These are phyloP conservation scores for Seira ritae DNA, from an alignment of 2,888 invertebrate species.

Conservation along the genomic window DNA sequence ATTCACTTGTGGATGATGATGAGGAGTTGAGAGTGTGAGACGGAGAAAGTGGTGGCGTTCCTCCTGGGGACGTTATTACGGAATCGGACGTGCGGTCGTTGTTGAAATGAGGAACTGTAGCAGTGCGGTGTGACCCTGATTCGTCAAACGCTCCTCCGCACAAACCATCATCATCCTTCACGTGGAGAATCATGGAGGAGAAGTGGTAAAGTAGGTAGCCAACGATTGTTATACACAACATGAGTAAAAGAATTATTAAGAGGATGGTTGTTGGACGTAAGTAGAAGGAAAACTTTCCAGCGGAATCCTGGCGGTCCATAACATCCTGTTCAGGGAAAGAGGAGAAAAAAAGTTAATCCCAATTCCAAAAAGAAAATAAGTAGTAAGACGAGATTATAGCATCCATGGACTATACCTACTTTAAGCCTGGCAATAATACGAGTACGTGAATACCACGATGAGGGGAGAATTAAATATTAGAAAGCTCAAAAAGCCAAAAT, in stretches of 20 bases:
- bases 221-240: constrained; percentile 65
- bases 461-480: too few species aligned
- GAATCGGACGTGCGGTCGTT: constrained; percentile 59
- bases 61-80: constrained; percentile 42
- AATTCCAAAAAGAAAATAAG: too few species aligned
- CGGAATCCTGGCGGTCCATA: constrained; percentile 68
- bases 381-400: too few species aligned
- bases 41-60: constrained; percentile 32
- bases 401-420: too few species aligned
- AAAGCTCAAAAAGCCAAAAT: too few species aligned
- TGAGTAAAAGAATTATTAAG: constrained; percentile 60
- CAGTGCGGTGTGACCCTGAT: constrained; percentile 61
- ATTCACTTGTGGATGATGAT: constrained; percentile 43
- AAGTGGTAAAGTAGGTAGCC: constrained; percentile 66
- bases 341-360: constrained; percentile 24
- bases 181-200: constrained; percentile 62
- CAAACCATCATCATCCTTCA: constrained; percentile 45
- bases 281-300: constrained; percentile 62
- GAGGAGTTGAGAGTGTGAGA: background rate
- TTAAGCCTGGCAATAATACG: too few species aligned
- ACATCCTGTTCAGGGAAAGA: constrained; percentile 55
- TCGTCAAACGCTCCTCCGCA: constrained; percentile 54
- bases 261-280: constrained; percentile 68
- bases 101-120: constrained; percentile 64
- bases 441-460: too few species aligned